Evolutionary conservation across 2,113 vertebrate species (phyloP), one percentile per base, ranked within the genome.

Genomic region (Apeltes quadracus): DNA sequence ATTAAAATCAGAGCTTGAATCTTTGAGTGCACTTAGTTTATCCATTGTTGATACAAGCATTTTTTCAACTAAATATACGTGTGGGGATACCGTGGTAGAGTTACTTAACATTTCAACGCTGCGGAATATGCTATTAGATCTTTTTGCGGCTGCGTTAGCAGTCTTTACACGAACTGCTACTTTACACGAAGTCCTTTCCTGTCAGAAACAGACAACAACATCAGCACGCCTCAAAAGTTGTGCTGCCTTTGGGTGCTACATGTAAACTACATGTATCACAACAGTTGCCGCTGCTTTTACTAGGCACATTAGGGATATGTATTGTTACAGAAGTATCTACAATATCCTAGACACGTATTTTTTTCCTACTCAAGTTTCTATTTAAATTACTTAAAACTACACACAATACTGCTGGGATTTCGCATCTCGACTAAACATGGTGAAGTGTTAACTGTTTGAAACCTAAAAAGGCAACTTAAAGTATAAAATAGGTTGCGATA

Each of bases 161-260:
- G 22, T 2, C 11, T 3, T 3, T 23, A 38, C 61, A 74, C 29
- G 39, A 74, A 67, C 27, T 51, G 4, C 5, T 0, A 25, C 62
- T 22, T 84, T 62, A 87, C 85, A 84, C 6, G 1, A 78, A 68
- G 85, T 87, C 10, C 80, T 85, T 66, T 25, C 39, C 38, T 51
- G 82, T 29, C 74, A 63, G 18, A 34, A 59, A 15, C 0, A 12
- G 7, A 82, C 41, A 72, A 72, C 69, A 80, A 63, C 83, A 76
- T 20, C 55, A 67, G 63, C 61, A 78, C 12, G 77, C 74, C 53
- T 63, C 3, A 4, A n/a, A 23, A 46, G 12, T 22, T 20, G 5
- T 5, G 84, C 10, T 67, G 15, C 73, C 9, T 87, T 87, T 9
- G 5, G 0, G 25, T 25, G 29, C 1, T 22, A 8, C 64, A 68